Evolutionary conservation across 2,888 invertebrate species (phyloP).

Genomic region (Tiphia femorata): DNA sequence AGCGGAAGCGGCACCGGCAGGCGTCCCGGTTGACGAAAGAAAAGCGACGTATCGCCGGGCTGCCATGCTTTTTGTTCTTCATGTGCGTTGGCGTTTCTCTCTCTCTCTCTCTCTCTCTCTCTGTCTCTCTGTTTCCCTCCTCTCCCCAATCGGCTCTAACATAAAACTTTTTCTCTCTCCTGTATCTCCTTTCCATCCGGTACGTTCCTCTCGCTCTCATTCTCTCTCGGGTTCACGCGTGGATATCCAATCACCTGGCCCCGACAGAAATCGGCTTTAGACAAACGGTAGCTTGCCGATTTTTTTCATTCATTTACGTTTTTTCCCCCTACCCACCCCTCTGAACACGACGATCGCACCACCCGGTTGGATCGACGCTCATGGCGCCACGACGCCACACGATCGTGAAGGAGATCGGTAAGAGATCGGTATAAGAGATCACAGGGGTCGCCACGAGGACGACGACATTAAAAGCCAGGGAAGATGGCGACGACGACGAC

Average conservation of each 20-base stretch:
- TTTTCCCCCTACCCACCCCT: not conserved
- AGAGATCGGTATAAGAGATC: too few relatives aligned
- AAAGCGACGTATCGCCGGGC: conserved; percentile 66
- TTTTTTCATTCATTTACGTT: not conserved
- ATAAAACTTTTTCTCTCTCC: not conserved
- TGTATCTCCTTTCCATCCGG: not conserved
- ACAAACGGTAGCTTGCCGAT: too few relatives aligned
- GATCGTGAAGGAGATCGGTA: not conserved
- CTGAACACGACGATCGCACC: not conserved
- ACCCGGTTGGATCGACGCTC: not conserved
- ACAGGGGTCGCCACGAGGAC: too few relatives aligned
- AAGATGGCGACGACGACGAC: not conserved
- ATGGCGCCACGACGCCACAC: not conserved
- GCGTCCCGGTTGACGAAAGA: conserved; percentile 68
- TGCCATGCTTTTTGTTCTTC: conserved; percentile 43
- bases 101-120: conserved; percentile 14
- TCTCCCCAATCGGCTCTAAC: conserved; percentile 7
- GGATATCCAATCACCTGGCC: too few relatives aligned
- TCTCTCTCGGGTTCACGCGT: not conserved
- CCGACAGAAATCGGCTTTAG: too few relatives aligned
- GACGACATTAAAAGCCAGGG: too few relatives aligned
- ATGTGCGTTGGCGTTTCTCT: not conserved
- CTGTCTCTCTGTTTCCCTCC: conserved; percentile 10
- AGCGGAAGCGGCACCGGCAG: conserved; percentile 46
- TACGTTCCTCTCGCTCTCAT: not conserved